These are phyloP conservation scores for Buceros bicornis DNA, from an alignment of 2,797 vertebrate species.

Conservation along the genomic window DNA sequence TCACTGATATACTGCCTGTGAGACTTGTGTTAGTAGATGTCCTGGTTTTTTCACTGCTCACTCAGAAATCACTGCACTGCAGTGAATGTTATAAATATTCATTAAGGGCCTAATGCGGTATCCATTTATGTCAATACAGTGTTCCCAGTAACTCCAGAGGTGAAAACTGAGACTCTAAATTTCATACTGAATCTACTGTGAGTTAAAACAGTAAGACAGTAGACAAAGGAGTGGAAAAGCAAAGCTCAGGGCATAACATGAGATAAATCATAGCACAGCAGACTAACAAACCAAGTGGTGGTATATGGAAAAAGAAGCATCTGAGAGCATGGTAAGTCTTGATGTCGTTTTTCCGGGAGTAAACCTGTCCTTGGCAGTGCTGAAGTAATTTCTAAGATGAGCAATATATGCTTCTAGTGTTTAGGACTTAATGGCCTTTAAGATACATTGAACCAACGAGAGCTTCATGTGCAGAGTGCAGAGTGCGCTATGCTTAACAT, in stretches of 20 bases:
- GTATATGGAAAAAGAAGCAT: background rate
- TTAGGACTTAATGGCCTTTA: background rate
- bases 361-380: background rate
- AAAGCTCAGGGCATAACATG: background rate
- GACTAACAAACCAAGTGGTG: background rate
- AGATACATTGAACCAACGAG: background rate
- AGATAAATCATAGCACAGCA: background rate
- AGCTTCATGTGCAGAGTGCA: background rate
- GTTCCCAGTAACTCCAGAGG: background rate
- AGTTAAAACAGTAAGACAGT: background rate
- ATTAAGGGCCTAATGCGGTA: background rate
- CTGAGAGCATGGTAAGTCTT: background rate
- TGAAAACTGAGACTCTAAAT: background rate
- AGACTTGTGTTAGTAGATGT: background rate
- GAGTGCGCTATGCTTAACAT: background rate
- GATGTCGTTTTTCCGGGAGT: background rate
- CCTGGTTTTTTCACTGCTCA: background rate
- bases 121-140: background rate
- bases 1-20: background rate
- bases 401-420: background rate
- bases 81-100: constrained; percentile 4
- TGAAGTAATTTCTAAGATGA: background rate
- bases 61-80: background rate
- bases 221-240: background rate
- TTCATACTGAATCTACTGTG: background rate